These are phyloP conservation scores for Lucilia cuprina DNA, from an alignment of 1,140 invertebrate species.

Conservation along the genomic window DNA sequence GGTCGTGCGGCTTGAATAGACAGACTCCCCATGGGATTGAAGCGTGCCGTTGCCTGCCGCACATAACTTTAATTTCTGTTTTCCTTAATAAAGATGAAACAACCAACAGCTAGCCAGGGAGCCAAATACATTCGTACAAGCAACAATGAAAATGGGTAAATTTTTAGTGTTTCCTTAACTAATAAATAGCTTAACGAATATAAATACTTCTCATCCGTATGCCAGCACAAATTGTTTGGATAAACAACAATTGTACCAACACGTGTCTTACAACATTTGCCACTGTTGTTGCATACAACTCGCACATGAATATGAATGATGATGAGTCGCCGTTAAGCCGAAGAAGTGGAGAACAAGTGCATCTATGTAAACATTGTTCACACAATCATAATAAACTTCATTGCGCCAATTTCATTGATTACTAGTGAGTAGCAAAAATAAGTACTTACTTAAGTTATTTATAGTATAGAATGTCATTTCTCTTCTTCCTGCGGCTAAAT, in stretches of 20 bases:
- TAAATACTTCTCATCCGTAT: neutral
- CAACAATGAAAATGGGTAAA: neutral
- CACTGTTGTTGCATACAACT: neutral
- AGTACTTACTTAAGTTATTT: no score
- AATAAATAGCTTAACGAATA: conserved; percentile 28
- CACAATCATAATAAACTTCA: neutral
- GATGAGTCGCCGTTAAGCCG: neutral
- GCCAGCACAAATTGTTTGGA: conserved; percentile 59
- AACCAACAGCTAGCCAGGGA: neutral
- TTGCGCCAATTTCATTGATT: neutral
- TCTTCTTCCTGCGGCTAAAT: neutral
- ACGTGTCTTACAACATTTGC: conserved; percentile 45
- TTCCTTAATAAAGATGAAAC: conserved; percentile 19
- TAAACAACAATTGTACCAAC: conserved; percentile 60
- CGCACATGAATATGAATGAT: neutral
- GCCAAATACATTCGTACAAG: neutral
- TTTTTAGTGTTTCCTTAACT: conserved; percentile 26
- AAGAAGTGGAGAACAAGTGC: conserved; percentile 13
- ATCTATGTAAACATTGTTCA: conserved; percentile 6
- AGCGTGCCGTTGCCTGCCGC: conserved; percentile 13
- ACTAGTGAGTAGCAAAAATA: no score
- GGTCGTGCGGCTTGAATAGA: neutral
- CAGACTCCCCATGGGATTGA: conserved; percentile 8
- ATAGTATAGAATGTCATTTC: conserved; percentile 36
- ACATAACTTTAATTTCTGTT: conserved; percentile 35